These are phyloP conservation scores for Cryptocheilus praepositus DNA, from an alignment of 2,888 invertebrate species.

Conservation along the genomic window DNA sequence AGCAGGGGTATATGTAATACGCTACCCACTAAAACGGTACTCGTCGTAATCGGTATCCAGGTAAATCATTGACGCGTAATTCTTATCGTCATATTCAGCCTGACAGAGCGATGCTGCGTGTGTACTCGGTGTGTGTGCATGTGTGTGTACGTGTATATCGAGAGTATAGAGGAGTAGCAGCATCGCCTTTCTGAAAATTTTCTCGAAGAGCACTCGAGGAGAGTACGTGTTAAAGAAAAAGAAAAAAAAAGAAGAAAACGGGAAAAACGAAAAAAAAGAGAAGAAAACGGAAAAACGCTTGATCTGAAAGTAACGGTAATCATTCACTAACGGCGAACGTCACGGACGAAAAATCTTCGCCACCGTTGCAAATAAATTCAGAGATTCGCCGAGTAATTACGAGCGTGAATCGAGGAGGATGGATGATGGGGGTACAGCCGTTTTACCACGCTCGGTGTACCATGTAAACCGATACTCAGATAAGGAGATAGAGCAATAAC, in stretches of 20 bases:
- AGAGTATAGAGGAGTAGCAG: conserved; percentile 39
- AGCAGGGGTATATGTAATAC: conserved; percentile 27
- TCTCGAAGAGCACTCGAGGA: conserved; percentile 49
- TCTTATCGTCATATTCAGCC: conserved; percentile 29
- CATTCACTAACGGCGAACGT: too few species aligned
- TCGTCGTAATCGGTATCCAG: conserved; percentile 30
- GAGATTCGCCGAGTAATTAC: conserved; percentile 27
- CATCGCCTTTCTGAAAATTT: conserved; percentile 31
- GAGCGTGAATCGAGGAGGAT: conserved; percentile 42
- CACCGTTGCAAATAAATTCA: conserved; percentile 22
- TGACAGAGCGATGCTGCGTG: conserved; percentile 33
- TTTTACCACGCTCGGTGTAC: conserved; percentile 6
- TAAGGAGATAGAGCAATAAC: conserved; percentile 8
- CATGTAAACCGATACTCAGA: conserved; percentile 5
- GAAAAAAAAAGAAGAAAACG: neutral
- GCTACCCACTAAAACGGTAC: conserved; percentile 37
- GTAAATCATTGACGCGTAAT: conserved; percentile 40
- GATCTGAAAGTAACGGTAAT: too few species aligned
- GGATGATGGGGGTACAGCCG: conserved; percentile 3
- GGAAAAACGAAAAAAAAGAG: too few species aligned
- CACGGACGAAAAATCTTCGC: conserved; percentile 25
- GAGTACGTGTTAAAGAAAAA: conserved; percentile 38
- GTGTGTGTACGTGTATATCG: conserved; percentile 25
- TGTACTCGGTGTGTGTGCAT: conserved; percentile 18
- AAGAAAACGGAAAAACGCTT: too few species aligned